A percentile compares a stretch with the other conserved stretches of the same genome.
Evolutionary conservation across 2,797 vertebrate species (phyloP).

Genomic region (Sebastes itinus): DNA sequence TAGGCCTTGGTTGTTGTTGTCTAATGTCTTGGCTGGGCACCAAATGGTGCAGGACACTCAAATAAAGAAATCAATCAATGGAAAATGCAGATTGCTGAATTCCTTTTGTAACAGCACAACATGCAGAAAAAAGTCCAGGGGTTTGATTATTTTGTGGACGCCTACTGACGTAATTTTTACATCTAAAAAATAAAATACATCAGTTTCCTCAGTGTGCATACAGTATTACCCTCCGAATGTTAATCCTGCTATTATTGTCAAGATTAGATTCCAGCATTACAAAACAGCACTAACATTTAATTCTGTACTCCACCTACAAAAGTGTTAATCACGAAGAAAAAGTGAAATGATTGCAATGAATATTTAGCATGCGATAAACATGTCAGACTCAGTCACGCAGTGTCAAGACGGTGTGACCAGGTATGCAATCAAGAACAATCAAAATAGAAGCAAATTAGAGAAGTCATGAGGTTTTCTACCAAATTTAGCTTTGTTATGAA

Average conservation of each 20-base stretch:
- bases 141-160: not conserved
- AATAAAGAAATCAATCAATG: too few relatives aligned
- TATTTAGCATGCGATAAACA: constrained; percentile 1
- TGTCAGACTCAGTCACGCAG: constrained; percentile 3
- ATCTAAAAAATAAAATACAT: not conserved
- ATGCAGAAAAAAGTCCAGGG: not conserved
- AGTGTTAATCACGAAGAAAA: not conserved
- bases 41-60: too few relatives aligned
- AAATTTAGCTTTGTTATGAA: not conserved
- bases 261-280: not conserved
- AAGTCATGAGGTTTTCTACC: not conserved
- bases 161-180: not conserved
- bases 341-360: constrained; percentile 27
- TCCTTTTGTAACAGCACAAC: not conserved
- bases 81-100: not conserved
- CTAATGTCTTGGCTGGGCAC: too few relatives aligned
- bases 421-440: constrained; percentile 16
- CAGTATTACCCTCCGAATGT: not conserved
- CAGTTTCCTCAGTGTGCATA: not conserved
- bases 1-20: too few relatives aligned
- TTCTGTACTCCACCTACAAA: not conserved
- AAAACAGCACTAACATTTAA: not conserved
- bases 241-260: not conserved
- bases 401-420: not conserved
- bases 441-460: not conserved